Base-by-base conservation (phyloP, 1,140 invertebrate species). In the Trichoplusia ni region DNA sequence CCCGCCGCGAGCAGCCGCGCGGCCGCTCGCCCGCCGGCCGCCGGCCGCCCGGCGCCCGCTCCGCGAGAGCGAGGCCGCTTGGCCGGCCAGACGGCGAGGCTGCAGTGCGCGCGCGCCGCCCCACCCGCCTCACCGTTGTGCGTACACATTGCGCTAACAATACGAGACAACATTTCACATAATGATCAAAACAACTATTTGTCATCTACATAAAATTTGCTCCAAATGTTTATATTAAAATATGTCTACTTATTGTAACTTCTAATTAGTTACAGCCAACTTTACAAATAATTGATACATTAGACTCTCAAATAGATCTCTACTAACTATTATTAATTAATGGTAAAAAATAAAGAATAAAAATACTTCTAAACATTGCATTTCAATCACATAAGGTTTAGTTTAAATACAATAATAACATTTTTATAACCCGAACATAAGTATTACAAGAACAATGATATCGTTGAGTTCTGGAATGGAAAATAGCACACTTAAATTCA, bases 261-360 rank as follows among this genome's bases (percentile, higher is more conserved):
- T 89, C 84, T 89, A 90, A 82, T 84, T 89, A 88, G 86, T 90
- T 89, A 90, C 88, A 90, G 88, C 86, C 86, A 89, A 89, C 85
- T 89, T 90, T 90, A 90, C 88, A 90, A 90, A 90, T 90, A 90
- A 90, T 90, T 89, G 86, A 90, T 90, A 90, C 86, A 90, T 90
- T 90, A 90, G 82, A 89, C 88, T 90, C 88, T 89, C 88, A 88
- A 89, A 90, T 90, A 89, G 86, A 90, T 90, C 85, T 89, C 86
- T 90, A 90, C 88, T 86, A 90, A 86, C 86, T 89, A 89, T 88
- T 81, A 89, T 87, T 86, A 71, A 75, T 77, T 79, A 89, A 89
- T 89, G 84, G 84, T 90, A 89, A 89, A 89, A 90, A 90, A 89
- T 89, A 90, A 90, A 88, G 81, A 90, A 88, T 88, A 90, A 90